Conservation (phyloP, 1,140 invertebrate genomes). For the Stenopsyche tienmushanensis region DNA sequence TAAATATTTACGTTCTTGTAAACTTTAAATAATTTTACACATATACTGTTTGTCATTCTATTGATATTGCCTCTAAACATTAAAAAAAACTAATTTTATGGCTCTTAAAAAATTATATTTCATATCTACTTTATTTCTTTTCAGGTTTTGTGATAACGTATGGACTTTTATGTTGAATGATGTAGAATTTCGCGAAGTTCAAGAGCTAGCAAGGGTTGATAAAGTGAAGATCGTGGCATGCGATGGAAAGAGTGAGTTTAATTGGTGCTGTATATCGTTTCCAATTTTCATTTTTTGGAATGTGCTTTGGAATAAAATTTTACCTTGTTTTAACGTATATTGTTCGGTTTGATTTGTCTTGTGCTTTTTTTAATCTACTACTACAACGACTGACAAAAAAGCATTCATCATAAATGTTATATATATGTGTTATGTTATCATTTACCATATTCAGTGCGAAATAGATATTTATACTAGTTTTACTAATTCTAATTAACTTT, state of each 20-base stretch:
- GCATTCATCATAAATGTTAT: too few relatives aligned
- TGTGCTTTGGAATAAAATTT: slow-evolving; percentile 21
- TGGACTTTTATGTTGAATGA: slow-evolving; percentile 99
- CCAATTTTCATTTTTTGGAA: slow-evolving; percentile 35
- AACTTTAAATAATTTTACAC: too few relatives aligned
- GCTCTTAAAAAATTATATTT: too few relatives aligned
- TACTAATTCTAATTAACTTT: not conserved
- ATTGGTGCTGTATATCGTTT: slow-evolving; percentile 42
- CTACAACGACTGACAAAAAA: too few relatives aligned
- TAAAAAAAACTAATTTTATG: too few relatives aligned
- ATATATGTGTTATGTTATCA: slow-evolving; percentile 1
- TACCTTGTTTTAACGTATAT: too few relatives aligned
- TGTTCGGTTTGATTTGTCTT: too few relatives aligned
- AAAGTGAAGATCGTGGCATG: slow-evolving; percentile 99
- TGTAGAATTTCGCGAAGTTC: slow-evolving; percentile 96
- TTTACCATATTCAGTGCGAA: not conserved
- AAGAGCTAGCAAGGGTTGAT: slow-evolving; percentile 91
- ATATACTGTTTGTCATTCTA: too few relatives aligned
- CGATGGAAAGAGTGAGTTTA: slow-evolving; percentile 90
- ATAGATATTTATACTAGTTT: slow-evolving; percentile 1
- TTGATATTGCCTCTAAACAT: too few relatives aligned
- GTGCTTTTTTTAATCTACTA: not conserved
- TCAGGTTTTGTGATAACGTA: slow-evolving; percentile 96
- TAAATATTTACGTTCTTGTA: too few relatives aligned
- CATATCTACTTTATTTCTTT: slow-evolving; percentile 38